Evolutionary conservation across 2,113 vertebrate species (phyloP).

Genomic region (Nerophis ophidion): DNA sequence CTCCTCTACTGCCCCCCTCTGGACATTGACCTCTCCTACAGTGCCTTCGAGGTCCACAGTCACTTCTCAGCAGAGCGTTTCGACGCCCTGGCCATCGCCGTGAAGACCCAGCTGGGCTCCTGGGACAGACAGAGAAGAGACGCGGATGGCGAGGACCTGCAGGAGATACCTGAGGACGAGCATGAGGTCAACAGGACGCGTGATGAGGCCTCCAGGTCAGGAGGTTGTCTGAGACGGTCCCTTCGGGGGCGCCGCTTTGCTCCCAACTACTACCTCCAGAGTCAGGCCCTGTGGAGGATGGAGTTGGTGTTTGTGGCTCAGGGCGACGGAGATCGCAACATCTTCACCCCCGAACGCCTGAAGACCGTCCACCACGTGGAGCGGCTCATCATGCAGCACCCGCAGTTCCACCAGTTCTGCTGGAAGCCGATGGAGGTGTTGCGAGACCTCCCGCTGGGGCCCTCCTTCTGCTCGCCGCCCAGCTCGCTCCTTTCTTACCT

Average conservation of each 20-base stretch:
- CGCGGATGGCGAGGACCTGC: constrained; percentile 77
- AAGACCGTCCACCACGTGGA: constrained; percentile 88
- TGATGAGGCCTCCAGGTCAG: constrained; percentile 38
- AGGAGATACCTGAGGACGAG: constrained; percentile 79
- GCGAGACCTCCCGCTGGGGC: constrained; percentile 87
- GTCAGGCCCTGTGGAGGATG: constrained; percentile 90
- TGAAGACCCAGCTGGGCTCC: constrained; percentile 90
- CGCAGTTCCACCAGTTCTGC: constrained; percentile 91
- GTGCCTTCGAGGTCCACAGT: constrained; percentile 94
- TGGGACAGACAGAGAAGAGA: constrained; percentile 89
- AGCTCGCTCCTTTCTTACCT: constrained; percentile 95
- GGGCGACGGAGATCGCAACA: constrained; percentile 83
- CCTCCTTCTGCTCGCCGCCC: constrained; percentile 88
- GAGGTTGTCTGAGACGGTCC: constrained; percentile 1
- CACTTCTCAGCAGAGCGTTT: constrained; percentile 93
- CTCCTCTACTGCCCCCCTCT: constrained; percentile 88
- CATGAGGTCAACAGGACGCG: constrained; percentile 52
- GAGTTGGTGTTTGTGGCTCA: constrained; percentile 93
- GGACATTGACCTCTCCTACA: constrained; percentile 98
- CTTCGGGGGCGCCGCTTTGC: constrained; percentile 55
- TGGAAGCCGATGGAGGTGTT: constrained; percentile 93
- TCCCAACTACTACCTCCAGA: constrained; percentile 83
- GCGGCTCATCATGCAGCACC: constrained; percentile 89
- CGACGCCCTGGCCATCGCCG: constrained; percentile 84
- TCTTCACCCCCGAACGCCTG: constrained; percentile 92